Conservation (phyloP, 2,113 vertebrate species). For the Xiphorhynchus elegans region DNA sequence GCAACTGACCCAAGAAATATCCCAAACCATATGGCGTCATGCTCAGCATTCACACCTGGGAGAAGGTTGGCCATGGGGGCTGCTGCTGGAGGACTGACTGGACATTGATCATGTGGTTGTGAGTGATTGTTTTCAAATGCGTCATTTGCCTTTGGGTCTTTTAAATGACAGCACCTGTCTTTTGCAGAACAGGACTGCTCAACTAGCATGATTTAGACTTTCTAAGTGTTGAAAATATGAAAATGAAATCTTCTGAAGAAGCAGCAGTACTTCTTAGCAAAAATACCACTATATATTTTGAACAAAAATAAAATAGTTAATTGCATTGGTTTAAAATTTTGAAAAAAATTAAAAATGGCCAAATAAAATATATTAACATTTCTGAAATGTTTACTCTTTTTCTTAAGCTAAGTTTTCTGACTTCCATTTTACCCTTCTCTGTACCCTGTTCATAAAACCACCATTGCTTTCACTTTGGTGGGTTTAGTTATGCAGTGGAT, state of each 20-base stretch:
- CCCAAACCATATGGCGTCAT: too few relatives aligned
- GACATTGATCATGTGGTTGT: fast-evolving
- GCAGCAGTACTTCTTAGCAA: not conserved
- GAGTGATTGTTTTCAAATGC: not conserved
- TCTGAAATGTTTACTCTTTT: not conserved
- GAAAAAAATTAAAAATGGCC: not conserved
- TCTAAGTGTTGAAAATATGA: not conserved
- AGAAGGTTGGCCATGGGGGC: not conserved
- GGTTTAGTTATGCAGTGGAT: not conserved
- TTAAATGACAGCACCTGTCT: not conserved
- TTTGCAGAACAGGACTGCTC: not conserved
- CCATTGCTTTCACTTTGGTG: not conserved
- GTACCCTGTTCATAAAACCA: not conserved
- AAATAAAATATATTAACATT: not conserved
- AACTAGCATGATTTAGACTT: not conserved
- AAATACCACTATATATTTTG: not conserved
- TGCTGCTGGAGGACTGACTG: not conserved
- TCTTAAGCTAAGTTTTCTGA: not conserved
- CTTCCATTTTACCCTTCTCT: not conserved
- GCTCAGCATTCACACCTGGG: not conserved
- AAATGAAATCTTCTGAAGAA: not conserved
- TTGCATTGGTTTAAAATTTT: not conserved
- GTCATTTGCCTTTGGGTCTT: fast-evolving
- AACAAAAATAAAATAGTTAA: not conserved
- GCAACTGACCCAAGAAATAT: not conserved